Evolutionary conservation across 2,888 invertebrate species (phyloP).

Genomic region (Eretmocerus hayati): DNA sequence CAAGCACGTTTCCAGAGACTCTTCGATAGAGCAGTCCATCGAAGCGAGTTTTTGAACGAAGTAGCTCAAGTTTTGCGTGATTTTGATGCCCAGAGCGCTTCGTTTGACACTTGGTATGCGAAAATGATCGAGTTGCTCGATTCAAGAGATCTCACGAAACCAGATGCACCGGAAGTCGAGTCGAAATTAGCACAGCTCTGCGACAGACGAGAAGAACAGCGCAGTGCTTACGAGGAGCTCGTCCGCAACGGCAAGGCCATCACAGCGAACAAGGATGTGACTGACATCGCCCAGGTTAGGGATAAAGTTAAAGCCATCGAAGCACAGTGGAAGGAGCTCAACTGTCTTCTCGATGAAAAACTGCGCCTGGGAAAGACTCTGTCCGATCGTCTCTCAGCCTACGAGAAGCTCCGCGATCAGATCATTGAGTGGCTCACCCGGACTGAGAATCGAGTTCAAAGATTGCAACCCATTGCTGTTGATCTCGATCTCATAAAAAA

Average conservation of each 20-base stretch:
- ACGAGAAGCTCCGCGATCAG: slow-evolving; percentile 76
- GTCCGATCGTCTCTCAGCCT: slow-evolving; percentile 78
- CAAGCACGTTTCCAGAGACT: slow-evolving; percentile 79
- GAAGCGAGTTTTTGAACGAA: slow-evolving; percentile 77
- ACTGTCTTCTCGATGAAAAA: slow-evolving; percentile 74
- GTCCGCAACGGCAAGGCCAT: slow-evolving; percentile 74
- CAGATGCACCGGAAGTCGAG: slow-evolving; percentile 61
- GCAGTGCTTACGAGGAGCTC: slow-evolving; percentile 63
- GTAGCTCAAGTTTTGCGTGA: slow-evolving; percentile 56
- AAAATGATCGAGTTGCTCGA: slow-evolving; percentile 69
- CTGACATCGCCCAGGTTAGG: slow-evolving; percentile 74
- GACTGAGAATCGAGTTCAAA: slow-evolving; percentile 70
- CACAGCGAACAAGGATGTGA: slow-evolving; percentile 78
- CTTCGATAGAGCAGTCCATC: slow-evolving; percentile 68
- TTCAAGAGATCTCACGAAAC: slow-evolving; percentile 61
- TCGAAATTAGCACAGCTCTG: slow-evolving; percentile 53
- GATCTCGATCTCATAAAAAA: slow-evolving; percentile 77
- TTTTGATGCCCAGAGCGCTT: slow-evolving; percentile 41
- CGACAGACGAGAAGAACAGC: slow-evolving; percentile 53
- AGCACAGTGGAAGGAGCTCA: slow-evolving; percentile 83
- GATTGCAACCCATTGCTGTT: slow-evolving; percentile 77
- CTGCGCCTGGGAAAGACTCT: slow-evolving; percentile 75
- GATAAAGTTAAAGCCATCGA: slow-evolving; percentile 83
- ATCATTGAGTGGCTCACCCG: slow-evolving; percentile 77
- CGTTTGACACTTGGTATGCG: slow-evolving; percentile 65